Conservation (phyloP, 1,140 invertebrate genomes). For the Papilio helenus region DNA sequence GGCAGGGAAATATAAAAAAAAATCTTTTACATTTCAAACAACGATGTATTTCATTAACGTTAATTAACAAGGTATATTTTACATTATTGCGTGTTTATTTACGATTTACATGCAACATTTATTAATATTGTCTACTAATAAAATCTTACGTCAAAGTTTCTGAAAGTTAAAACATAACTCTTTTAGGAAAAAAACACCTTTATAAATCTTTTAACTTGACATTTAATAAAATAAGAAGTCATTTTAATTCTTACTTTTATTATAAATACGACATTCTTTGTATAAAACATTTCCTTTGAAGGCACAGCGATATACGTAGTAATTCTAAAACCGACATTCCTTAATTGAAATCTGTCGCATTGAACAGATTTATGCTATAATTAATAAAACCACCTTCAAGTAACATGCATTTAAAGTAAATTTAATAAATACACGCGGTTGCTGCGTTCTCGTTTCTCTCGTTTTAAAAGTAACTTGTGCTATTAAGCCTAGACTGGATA, state of each 20-base stretch:
- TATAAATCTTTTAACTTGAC: neutral
- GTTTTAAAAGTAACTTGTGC: neutral
- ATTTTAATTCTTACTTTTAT: neutral
- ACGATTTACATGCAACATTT: neutral
- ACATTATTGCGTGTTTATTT: neutral
- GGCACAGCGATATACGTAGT: slow-evolving; percentile 5
- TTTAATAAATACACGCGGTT: neutral
- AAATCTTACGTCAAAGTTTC: neutral
- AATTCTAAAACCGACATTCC: slow-evolving; percentile 35
- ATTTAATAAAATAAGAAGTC: slow-evolving; percentile 1
- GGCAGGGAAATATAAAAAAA: too few species aligned
- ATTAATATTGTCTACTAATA: neutral
- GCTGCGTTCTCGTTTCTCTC: neutral
- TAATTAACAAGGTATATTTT: too few species aligned
- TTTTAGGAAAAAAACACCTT: neutral
- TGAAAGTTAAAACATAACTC: neutral
- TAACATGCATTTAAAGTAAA: slow-evolving; percentile 15
- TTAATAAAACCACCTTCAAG: neutral
- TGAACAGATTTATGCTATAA: slow-evolving; percentile 29
- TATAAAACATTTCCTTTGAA: slow-evolving; percentile 24
- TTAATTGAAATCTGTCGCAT: slow-evolving; percentile 38
- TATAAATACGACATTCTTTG: slow-evolving; percentile 34
- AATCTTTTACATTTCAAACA: too few species aligned
- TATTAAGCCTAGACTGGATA: neutral
- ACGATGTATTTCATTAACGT: too few species aligned